Evolutionary conservation across 2,113 vertebrate genomes (phyloP).

Genomic region (Lycaon pictus): DNA sequence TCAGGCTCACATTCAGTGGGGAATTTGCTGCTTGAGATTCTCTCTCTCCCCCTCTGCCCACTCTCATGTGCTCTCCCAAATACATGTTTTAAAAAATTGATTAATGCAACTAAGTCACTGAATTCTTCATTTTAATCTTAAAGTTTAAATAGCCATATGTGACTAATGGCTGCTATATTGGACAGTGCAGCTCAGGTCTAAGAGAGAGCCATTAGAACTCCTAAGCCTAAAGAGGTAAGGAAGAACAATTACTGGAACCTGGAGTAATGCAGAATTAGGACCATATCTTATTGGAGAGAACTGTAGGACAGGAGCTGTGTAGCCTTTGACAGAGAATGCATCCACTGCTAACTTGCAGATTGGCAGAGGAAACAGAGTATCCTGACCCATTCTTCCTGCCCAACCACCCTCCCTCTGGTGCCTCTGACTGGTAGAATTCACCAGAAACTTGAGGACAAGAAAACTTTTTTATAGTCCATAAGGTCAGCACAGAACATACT

Average conservation of each 20-base stretch:
- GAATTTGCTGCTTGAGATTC: too few species aligned
- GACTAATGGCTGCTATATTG: background rate
- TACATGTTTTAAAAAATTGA: too few species aligned
- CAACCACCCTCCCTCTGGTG: background rate
- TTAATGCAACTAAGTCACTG: background rate
- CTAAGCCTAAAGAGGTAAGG: background rate
- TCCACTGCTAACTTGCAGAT: background rate
- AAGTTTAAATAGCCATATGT: background rate
- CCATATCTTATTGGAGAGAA: background rate
- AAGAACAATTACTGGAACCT: background rate
- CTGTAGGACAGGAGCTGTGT: background rate
- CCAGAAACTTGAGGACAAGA: slow-evolving; percentile 41
- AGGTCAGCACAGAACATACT: slow-evolving; percentile 13
- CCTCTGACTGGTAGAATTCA: background rate
- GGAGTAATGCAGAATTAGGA: background rate
- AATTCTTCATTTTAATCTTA: slow-evolving; percentile 29
- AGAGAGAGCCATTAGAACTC: background rate
- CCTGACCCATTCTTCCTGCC: background rate
- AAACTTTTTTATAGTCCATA: background rate
- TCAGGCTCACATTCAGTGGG: too few species aligned
- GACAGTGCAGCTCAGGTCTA: background rate
- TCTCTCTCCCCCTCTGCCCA: too few species aligned
- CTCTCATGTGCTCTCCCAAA: too few species aligned
- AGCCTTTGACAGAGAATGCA: background rate
- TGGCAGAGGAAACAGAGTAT: background rate